Base-by-base conservation (phyloP, 1,140 invertebrate species). In the Phortica variegata region DNA sequence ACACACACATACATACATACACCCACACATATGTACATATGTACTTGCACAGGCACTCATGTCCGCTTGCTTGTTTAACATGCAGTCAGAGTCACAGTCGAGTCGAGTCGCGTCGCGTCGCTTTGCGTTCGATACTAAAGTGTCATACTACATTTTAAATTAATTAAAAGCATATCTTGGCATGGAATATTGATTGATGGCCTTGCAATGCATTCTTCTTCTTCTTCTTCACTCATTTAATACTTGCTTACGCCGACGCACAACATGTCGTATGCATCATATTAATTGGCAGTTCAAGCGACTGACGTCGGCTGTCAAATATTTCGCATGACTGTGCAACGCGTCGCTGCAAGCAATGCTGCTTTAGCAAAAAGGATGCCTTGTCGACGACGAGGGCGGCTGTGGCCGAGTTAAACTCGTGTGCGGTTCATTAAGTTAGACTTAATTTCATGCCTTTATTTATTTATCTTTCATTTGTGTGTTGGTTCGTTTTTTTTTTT, bases 231-330 rank as follows among this genome's bases (percentile, higher is more conserved):
- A n/a, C 16, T 10, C 33, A 34, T 15, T 6, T 7, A 10, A 5
- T 34, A 34, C 7, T 34, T 34, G 16, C 7, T 15, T 34, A 6
- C 12, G 33, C 33, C 49, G 15, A 37, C 31, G 21, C n/a, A 8
- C 19, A 19, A 37, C 21, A 39, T 44, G 48, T 33, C 40, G 52
- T 56, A 56, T 53, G 46, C 51, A 56, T 53, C 52, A 55, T 68
- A 63, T 66, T 68, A 68, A 68, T 68, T 68, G 63, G 61, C 57
- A 62, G 49, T 21, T 47, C 50, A 60, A 58, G 60, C 63, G 51
- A 10, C 23, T 10, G 10, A 26, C 23, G 23, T n/a, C n/a, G n/a
- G n/a, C n/a, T n/a, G n/a, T n/a, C n/a, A n/a, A n/a, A n/a, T n/a
- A n/a, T n/a, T n/a, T n/a, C n/a, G n/a, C n/a, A n/a, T n/a, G n/a